Conservation (phyloP, 2,797 vertebrate species). For the Cyclura pinguis region DNA sequence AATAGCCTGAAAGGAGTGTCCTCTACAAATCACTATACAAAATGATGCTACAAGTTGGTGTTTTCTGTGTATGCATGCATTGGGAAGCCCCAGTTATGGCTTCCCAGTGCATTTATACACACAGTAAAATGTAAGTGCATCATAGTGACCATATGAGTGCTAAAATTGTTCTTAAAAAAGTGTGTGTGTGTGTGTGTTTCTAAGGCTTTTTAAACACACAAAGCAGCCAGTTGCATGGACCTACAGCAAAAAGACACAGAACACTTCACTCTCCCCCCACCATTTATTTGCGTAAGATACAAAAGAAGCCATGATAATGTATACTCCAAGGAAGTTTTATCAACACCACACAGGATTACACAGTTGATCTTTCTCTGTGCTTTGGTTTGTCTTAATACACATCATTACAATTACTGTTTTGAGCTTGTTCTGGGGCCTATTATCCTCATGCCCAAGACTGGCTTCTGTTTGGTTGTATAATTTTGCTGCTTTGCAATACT, state of each 20-base stretch:
- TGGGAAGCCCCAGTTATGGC: not conserved
- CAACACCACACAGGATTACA: rapidly evolving
- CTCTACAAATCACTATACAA: not conserved
- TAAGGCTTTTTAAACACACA: not conserved
- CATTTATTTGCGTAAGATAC: not conserved
- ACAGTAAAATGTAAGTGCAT: not conserved
- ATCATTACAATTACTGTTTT: not conserved
- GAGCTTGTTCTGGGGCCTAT: not conserved
- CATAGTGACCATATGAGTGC: no score
- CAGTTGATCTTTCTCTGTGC: not conserved
- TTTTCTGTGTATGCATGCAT: not conserved
- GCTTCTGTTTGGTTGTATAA: not conserved
- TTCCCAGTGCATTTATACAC: rapidly evolving
- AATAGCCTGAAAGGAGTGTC: not conserved
- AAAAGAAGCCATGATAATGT: not conserved
- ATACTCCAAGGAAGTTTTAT: not conserved
- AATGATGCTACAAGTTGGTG: not conserved
- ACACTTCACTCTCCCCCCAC: rapidly evolving
- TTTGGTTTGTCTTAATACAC: not conserved
- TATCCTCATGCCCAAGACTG: not conserved
- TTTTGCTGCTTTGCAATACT: constrained; percentile 1
- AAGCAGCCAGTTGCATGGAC: not conserved
- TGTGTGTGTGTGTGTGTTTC: no score
- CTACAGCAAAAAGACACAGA: not conserved
- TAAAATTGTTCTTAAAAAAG: not conserved